These are phyloP conservation scores for Arrhamphus sclerolepis DNA, from an alignment of 2,797 vertebrate species.

Conservation along the genomic window DNA sequence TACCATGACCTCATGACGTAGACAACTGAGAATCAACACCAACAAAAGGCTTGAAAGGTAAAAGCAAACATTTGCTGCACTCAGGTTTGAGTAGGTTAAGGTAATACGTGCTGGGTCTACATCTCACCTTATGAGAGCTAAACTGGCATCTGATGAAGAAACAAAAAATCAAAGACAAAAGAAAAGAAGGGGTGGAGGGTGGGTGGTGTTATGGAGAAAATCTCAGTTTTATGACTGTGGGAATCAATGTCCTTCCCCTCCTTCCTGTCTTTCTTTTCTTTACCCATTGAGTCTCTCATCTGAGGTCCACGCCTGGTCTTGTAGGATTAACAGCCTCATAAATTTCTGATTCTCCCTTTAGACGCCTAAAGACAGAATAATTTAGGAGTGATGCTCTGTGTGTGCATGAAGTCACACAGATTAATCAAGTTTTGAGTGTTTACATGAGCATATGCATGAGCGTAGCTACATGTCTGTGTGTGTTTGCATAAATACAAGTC, in stretches of 20 bases:
- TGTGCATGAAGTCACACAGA: not conserved
- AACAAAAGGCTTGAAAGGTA: too few species aligned
- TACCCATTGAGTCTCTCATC: conserved; percentile 17
- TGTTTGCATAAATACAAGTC: conserved; percentile 6
- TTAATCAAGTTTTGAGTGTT: not conserved
- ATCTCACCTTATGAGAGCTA: not conserved
- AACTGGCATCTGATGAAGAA: not conserved
- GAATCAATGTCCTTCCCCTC: conserved; percentile 34
- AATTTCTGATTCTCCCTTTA: conserved; percentile 56
- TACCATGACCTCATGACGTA: too few species aligned
- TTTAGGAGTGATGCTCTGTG: conserved; percentile 24
- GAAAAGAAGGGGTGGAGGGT: not conserved
- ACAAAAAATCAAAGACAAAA: not conserved
- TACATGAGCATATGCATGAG: not conserved
- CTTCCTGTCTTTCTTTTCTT: conserved; percentile 8
- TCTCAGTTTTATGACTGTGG: conserved; percentile 50
- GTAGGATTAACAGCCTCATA: conserved; percentile 62
- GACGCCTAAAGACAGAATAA: conserved; percentile 44
- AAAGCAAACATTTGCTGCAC: too few species aligned
- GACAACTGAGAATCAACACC: too few species aligned
- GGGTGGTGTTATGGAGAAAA: not conserved
- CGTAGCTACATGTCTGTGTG: not conserved
- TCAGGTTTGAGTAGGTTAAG: too few species aligned
- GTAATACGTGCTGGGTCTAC: too few species aligned
- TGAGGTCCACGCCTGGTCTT: conserved; percentile 35